Evolutionary conservation across 2,113 vertebrate species (phyloP).

Genomic region (Cricetomys ansorgei): DNA sequence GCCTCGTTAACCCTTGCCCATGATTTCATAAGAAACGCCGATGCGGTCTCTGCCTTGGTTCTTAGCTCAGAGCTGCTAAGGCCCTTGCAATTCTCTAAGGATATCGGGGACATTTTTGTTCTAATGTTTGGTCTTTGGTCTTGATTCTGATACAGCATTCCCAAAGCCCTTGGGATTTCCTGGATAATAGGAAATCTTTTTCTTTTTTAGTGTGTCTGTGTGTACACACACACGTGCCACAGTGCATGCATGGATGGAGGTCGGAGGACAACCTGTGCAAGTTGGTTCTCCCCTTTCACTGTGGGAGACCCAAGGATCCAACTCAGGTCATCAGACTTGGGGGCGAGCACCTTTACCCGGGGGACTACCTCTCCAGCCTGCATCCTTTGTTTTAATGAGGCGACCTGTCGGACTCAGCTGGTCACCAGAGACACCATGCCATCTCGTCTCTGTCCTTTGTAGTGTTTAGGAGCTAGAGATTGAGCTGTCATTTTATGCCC

Average conservation of each 20-base stretch:
- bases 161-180: constrained; percentile 18
- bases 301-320: too few relatives aligned
- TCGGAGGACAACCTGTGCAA: background rate
- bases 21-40: background rate
- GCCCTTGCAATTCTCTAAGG: background rate
- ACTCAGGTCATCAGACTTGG: too few relatives aligned
- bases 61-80: background rate
- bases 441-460: background rate
- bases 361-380: background rate
- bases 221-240: background rate
- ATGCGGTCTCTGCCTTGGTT: background rate
- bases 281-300: background rate
- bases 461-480: background rate
- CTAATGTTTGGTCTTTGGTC: background rate
- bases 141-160: background rate
- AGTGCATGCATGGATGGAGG: background rate
- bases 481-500: background rate
- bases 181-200: background rate
- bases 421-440: background rate
- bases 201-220: background rate
- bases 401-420: background rate
- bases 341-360: rapidly evolving
- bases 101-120: background rate
- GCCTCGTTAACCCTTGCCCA: background rate
- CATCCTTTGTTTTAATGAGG: background rate